Conservation (phyloP, 1,140 invertebrate species). For the Neodiprion virginianus region DNA sequence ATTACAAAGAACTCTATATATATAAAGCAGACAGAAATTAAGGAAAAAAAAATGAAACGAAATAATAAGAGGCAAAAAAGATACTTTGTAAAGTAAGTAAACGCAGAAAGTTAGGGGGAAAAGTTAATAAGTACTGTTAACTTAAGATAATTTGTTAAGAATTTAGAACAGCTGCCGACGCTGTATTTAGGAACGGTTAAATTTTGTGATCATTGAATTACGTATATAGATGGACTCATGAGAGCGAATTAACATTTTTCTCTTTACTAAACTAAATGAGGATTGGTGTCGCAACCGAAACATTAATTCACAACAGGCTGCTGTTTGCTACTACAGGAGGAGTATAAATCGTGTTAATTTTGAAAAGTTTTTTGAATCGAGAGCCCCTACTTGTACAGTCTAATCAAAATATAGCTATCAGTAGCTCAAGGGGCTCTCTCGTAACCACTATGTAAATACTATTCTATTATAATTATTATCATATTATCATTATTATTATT, state of each 20-base stretch:
- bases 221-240: constrained; percentile 26
- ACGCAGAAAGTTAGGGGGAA: constrained; percentile 34
- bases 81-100: constrained; percentile 8
- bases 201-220: constrained; percentile 34
- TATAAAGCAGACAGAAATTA: not conserved
- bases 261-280: constrained; percentile 4
- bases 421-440: constrained; percentile 35
- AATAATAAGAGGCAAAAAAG: not conserved
- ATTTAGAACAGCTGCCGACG: constrained; percentile 33
- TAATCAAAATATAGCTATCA: constrained; percentile 47
- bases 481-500: constrained; percentile 52
- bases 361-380: constrained; percentile 44
- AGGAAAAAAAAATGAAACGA: constrained; percentile 19
- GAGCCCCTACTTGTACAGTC: constrained; percentile 50
- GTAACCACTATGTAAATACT: constrained; percentile 46
- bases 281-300: constrained; percentile 48
- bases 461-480: constrained; percentile 48
- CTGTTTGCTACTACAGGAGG: constrained; percentile 43
- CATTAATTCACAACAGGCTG: constrained; percentile 43
- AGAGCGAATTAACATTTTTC: not conserved
- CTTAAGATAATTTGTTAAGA: constrained; percentile 39
- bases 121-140: constrained; percentile 40
- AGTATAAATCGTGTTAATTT: constrained; percentile 52
- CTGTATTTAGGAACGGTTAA: constrained; percentile 36
- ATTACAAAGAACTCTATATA: constrained; percentile 16